Evolutionary conservation across 2,797 vertebrate genomes (phyloP), one percentile per base, ranked within the genome.

Genomic region (Lophotriccus pileatus): DNA sequence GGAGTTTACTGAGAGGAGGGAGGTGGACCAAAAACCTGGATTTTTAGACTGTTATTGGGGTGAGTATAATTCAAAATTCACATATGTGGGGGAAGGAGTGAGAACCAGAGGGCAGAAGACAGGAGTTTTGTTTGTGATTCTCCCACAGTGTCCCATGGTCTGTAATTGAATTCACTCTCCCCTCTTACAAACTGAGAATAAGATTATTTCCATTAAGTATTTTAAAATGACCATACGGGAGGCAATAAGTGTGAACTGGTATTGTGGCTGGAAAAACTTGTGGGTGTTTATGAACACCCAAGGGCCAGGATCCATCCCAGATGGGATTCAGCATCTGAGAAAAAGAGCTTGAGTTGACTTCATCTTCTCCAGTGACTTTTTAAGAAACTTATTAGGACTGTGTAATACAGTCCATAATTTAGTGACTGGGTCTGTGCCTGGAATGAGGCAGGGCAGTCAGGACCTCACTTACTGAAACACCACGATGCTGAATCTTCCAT

Each of bases 311-410:
- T 64, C 62, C 41, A 36, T 74, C 70, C 73, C 66, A 9, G 18
- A 2, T 15, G 80, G 30, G 37, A 83, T 64, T 64, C 58, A 52
- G 41, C 89, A 86, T 58, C 58, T 64, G 50, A 63, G 69, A 23
- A 67, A 46, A 75, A n/a, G 59, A 73, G 21, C 47, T 69, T 24
- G 75, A 27, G 30, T 62, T 84, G 52, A 60, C 74, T 41, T 84
- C 41, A 5, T 75, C 73, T 60, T 82, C 69, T 75, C 62, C 56
- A 15, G 24, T n/a, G 27, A 36, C 41, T 70, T 84, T 30, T 46
- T 14, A 46, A 55, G 66, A 47, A 37, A 28, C 32, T 39, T 36
- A 1, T 0, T 64, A 36, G 41, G 49, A 1, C 32, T 21, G 4
- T 44, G 2, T 52, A 19, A 52, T 8, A 30, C 28, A 52, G 18